Evolutionary conservation across 2,113 vertebrate species (phyloP).

Genomic region (Pygoscelis adeliae): DNA sequence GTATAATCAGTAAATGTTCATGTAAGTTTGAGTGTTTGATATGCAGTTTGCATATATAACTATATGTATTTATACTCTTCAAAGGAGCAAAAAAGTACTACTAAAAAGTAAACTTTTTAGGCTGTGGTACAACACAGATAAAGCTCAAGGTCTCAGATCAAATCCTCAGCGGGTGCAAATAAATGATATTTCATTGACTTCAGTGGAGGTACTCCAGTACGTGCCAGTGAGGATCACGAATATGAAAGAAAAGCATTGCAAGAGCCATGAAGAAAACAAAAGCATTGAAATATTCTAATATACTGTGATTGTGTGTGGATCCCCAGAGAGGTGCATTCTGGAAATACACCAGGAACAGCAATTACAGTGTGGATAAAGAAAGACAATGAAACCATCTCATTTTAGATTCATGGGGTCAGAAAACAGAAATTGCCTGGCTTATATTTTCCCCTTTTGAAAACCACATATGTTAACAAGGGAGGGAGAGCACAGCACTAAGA

Average conservation of each 20-base stretch:
- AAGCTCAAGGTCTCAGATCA: neutral
- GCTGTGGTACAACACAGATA: neutral
- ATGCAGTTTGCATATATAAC: neutral
- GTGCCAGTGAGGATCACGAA: neutral
- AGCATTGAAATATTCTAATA: slow-evolving; percentile 36
- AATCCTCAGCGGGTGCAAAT: neutral
- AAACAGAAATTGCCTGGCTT: slow-evolving; percentile 21
- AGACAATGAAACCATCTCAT: slow-evolving; percentile 45
- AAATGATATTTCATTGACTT: neutral
- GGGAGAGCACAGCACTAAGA: neutral
- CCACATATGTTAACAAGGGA: neutral
- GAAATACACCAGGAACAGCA: slow-evolving; percentile 35
- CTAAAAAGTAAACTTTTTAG: neutral
- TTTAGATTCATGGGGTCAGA: slow-evolving; percentile 53
- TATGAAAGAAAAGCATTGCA: neutral
- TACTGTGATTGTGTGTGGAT: neutral
- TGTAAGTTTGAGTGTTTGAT: neutral
- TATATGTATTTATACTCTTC: neutral
- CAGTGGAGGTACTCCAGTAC: neutral
- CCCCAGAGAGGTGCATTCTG: slow-evolving; percentile 11
- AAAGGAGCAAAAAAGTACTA: neutral
- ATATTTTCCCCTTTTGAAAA: neutral
- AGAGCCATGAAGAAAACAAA: slow-evolving; percentile 24
- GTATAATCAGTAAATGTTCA: neutral
- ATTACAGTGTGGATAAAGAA: slow-evolving; percentile 36